phyloP scores from a whole-genome alignment of 1,140 invertebrate species.

The Eupristina koningsbergeri region DNA sequence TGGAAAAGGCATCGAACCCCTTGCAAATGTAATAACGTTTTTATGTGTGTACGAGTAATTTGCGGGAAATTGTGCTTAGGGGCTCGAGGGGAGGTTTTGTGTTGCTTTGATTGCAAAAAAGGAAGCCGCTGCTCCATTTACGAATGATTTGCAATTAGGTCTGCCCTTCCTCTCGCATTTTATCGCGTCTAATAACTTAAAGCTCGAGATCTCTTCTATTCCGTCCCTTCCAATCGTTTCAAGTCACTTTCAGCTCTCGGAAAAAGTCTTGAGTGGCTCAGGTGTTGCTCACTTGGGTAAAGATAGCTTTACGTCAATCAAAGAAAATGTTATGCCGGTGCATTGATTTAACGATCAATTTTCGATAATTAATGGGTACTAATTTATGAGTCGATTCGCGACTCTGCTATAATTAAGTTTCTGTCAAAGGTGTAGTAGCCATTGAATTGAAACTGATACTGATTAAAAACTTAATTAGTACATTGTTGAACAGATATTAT shows the following conservation, averaged over 20 bases:
- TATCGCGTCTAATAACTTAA: neutral
- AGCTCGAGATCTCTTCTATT: neutral
- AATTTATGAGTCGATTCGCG: too few relatives aligned
- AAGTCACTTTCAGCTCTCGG: too few relatives aligned
- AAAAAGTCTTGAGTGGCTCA: neutral
- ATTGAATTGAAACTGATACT: neutral
- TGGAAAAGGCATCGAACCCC: neutral
- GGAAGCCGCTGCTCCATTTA: neutral
- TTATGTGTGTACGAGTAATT: neutral
- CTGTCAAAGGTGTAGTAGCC: neutral
- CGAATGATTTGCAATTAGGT: constrained; percentile 10
- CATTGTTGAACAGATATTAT: too few relatives aligned
- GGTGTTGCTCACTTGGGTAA: neutral
- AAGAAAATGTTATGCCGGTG: neutral
- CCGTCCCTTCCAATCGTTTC: neutral
- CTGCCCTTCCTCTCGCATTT: neutral
- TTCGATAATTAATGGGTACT: too few relatives aligned
- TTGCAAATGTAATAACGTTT: neutral
- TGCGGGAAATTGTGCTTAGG: neutral
- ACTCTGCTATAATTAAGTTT: too few relatives aligned
- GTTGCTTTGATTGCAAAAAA: neutral
- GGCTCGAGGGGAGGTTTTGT: neutral
- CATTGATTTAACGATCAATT: neutral
- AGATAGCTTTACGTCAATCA: neutral
- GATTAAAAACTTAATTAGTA: neutral